Conservation (phyloP, 2,113 vertebrate species). For the Meles meles region DNA sequence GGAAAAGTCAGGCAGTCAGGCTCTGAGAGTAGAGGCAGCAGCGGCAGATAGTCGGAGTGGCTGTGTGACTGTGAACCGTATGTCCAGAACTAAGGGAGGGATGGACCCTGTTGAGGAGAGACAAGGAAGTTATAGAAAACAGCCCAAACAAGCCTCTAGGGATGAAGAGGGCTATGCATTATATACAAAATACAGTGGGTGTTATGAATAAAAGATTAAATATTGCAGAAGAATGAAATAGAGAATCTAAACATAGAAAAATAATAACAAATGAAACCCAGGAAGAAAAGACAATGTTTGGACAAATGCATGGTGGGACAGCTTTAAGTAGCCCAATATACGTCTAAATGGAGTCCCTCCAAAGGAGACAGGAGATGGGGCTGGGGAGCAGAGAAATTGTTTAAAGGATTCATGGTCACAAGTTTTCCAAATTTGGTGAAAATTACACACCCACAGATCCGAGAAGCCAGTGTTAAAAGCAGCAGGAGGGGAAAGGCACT, state of each 20-base stretch:
- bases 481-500: not conserved
- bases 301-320: not conserved
- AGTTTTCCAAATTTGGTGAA: not conserved
- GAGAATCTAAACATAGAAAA: not conserved
- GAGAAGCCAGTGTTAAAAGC: not conserved
- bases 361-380: not conserved
- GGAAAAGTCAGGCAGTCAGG: not conserved
- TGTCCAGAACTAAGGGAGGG: not conserved
- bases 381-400: not conserved
- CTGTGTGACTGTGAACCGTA: fast-evolving
- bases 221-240: not conserved
- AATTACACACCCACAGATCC: not conserved
- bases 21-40: not conserved
- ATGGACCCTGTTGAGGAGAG: not conserved
- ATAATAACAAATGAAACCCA: not conserved
- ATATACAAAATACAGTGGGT: not conserved
- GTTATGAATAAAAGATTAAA: not conserved
- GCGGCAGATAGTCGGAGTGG: fast-evolving
- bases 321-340: not conserved
- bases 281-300: not conserved
- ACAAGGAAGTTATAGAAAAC: not conserved
- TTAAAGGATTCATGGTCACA: not conserved
- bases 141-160: not conserved
- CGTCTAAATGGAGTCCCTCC: not conserved
- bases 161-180: not conserved